Percentiles rank a stretch among this genome's conserved stretches.
phyloP scores from a whole-genome alignment of 2,888 invertebrate species.

The Himalopsyche tibetana region DNA sequence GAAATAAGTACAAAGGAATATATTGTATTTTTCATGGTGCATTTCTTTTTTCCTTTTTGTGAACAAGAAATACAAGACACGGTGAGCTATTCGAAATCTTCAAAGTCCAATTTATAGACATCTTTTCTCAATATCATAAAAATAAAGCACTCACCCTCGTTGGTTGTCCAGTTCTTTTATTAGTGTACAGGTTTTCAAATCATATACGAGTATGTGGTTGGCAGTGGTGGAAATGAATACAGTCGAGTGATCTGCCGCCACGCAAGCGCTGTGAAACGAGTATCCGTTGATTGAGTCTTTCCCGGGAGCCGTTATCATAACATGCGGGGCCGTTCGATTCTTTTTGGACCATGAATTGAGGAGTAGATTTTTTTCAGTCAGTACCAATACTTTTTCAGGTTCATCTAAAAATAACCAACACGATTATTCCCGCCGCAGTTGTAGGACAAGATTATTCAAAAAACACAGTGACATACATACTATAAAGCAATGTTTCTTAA shows the following conservation, averaged over 20 bases:
- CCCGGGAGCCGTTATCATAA: constrained; percentile 69
- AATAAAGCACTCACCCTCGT: constrained; percentile 71
- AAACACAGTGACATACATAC: too few relatives aligned
- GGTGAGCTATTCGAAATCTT: too few relatives aligned
- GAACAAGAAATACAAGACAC: too few relatives aligned
- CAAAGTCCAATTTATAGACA: too few relatives aligned
- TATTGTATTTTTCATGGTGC: too few relatives aligned
- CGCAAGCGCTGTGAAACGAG: constrained; percentile 71
- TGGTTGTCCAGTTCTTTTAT: constrained; percentile 73
- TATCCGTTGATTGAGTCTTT: constrained; percentile 68
- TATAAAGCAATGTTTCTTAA: too few relatives aligned
- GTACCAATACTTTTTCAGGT: constrained; percentile 71
- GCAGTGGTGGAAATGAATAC: constrained; percentile 74
- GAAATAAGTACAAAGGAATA: too few relatives aligned
- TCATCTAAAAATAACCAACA: constrained; percentile 68
- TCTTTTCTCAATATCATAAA: background rate
- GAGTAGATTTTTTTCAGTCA: constrained; percentile 71
- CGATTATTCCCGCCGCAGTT: too few relatives aligned
- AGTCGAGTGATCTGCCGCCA: constrained; percentile 72
- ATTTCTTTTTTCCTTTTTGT: too few relatives aligned
- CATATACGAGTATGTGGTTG: constrained; percentile 72
- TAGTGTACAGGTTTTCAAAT: constrained; percentile 71
- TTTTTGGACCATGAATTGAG: constrained; percentile 70
- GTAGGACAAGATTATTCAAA: too few relatives aligned
- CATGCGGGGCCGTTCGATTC: background rate